These are phyloP conservation scores for Holothuria scabra DNA, from an alignment of 53 echinoderm and acorn worm species.

Conservation along the genomic window DNA sequence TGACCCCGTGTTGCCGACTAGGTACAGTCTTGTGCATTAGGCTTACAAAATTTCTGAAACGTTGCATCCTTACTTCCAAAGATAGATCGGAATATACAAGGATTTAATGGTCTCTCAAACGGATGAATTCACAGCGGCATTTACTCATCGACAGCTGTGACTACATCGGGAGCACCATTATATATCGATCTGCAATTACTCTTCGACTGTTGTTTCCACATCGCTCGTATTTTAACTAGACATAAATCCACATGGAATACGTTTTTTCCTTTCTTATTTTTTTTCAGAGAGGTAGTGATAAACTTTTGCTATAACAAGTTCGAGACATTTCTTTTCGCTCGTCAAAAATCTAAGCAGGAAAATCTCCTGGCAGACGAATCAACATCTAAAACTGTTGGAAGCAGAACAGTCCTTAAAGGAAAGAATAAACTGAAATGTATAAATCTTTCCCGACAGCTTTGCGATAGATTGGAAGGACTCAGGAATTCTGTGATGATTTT, in stretches of 20 bases:
- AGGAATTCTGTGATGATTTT: too few species aligned
- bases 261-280: conserved; percentile 7
- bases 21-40: too few species aligned
- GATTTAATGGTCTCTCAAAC: conserved; percentile 35
- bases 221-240: neutral
- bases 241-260: conserved; percentile 43
- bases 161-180: conserved; percentile 1
- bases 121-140: conserved; percentile 14
- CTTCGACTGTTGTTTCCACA: conserved; percentile 15
- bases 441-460: too few species aligned
- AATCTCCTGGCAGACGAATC: too few species aligned
- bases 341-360: conserved; percentile 24
- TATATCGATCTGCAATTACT: conserved; percentile 30
- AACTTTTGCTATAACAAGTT: neutral
- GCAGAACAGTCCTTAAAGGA: too few species aligned
- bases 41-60: too few species aligned
- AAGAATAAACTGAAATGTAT: too few species aligned
- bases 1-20: too few species aligned
- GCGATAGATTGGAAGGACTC: too few species aligned
- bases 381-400: too few species aligned
- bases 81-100: neutral
- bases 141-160: conserved; percentile 36
- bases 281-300: conserved; percentile 10
- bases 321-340: conserved; percentile 9
- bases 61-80: too few species aligned